Conservation (phyloP, 2,888 invertebrate genomes). For the Elysia crispata region DNA sequence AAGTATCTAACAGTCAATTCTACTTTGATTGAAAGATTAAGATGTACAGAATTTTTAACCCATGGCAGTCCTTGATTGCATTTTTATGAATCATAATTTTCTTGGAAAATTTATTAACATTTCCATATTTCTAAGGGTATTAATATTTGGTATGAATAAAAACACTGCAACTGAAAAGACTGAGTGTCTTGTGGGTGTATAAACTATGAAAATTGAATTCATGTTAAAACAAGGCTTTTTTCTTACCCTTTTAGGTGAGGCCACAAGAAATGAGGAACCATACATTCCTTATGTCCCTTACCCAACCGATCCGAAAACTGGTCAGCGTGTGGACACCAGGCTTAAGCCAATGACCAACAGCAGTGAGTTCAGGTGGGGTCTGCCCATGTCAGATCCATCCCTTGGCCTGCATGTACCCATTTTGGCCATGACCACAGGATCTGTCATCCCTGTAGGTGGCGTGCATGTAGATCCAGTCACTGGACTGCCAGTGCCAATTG, state of each 20-base stretch:
- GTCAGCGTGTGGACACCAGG: conserved; percentile 64
- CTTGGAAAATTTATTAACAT: too few species aligned
- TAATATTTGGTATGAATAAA: too few species aligned
- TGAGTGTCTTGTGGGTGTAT: too few species aligned
- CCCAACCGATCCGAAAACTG: conserved; percentile 64
- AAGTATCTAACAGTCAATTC: too few species aligned
- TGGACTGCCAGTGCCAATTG: conserved; percentile 73
- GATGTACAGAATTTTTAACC: too few species aligned
- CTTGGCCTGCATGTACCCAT: conserved; percentile 74
- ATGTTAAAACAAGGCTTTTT: too few species aligned
- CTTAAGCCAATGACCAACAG: conserved; percentile 66
- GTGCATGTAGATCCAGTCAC: conserved; percentile 75
- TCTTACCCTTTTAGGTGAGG: conserved; percentile 63
- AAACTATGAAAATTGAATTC: too few species aligned
- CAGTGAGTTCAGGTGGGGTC: conserved; percentile 68
- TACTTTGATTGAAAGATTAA: too few species aligned
- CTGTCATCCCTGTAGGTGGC: conserved; percentile 72
- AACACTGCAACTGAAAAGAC: too few species aligned
- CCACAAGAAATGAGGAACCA: conserved; percentile 64
- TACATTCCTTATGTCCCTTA: conserved; percentile 73
- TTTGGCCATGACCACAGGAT: conserved; percentile 72
- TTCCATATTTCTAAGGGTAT: too few species aligned
- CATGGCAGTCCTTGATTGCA: too few species aligned
- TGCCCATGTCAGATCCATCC: conserved; percentile 70
- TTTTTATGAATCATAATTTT: too few species aligned